A percentile compares a stretch with the other conserved stretches of the same genome.
Conservation (phyloP, 2,797 vertebrate genomes). For the Pagetopsis macropterus region DNA sequence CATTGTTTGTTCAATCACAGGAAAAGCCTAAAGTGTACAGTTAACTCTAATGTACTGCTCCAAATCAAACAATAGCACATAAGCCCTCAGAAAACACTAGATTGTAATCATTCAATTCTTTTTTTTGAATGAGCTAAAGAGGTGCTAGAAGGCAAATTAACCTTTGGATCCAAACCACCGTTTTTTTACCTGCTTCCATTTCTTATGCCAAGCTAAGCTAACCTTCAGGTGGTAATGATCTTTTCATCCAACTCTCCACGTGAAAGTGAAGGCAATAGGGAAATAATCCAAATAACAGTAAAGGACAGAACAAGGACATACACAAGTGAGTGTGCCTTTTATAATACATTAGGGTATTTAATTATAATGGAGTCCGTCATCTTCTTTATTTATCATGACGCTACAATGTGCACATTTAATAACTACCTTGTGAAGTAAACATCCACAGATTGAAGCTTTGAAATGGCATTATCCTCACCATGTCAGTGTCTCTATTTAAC, state of each 20-base stretch:
- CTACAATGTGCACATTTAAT: neutral
- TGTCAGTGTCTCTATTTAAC: slow-evolving; percentile 19
- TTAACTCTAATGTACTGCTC: no score
- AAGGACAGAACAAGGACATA: no score
- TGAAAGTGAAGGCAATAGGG: neutral
- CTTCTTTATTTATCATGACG: neutral
- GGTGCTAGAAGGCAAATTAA: neutral
- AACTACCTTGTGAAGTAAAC: neutral
- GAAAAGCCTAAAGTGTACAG: no score
- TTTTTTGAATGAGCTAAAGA: neutral
- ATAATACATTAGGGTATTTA: neutral
- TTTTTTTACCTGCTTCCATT: neutral
- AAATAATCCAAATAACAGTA: neutral
- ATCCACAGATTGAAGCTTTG: neutral
- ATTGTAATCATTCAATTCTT: neutral
- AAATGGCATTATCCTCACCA: slow-evolving; percentile 15
- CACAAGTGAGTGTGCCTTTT: neutral
- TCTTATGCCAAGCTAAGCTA: slow-evolving; percentile 6
- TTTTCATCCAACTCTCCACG: neutral
- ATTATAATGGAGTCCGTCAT: neutral
- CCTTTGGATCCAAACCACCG: neutral
- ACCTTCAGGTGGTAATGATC: neutral
- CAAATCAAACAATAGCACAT: neutral
- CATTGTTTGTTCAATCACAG: neutral
- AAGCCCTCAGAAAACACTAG: neutral